Evolutionary conservation across 2,888 invertebrate genomes (phyloP), one percentile per base, ranked within the genome.

Genomic region (Microctonus brassicae): DNA sequence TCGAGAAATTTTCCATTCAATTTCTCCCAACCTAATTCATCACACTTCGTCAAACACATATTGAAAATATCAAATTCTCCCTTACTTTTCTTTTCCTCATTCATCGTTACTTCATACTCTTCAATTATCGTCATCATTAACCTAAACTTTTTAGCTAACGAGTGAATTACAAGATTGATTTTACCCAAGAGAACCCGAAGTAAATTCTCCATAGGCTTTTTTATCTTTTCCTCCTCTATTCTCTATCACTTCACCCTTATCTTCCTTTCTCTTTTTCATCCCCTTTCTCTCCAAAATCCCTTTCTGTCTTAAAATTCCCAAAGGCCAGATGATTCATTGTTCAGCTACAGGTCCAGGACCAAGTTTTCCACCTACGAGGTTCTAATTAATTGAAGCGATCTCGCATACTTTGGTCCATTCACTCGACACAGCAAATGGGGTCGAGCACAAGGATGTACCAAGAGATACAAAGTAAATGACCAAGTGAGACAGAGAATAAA

Each of bases 331-430:
- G 63, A 70, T 70, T 76, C 73, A 77, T 77, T 76, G 76, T 71
- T 72, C 69, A 60, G 36, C 22, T 22, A 65, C 62, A 42, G 53
- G 60, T 66, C 71, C 62, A 67, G 63, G 72, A 17, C 63, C 13
- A 75, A 78, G 71, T 24, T 78, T 74, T 73, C 70, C 13, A n/a
- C 42, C 58, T 69, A 73, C 66, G 58, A 67, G 76, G 74, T 69
- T 75, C 78, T 75, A 78, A 80, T 81, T 77, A 80, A 81, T 77
- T 75, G 76, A 67, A 75, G 74, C 74, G 76, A 79, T 76, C 75
- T 64, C 62, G 62, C 33, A 33, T 55, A 66, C 53, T 66, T 61
- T 42, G 58, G 1, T 26, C 22, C 42, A 34, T 13, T 22, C n/a
- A 29, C 26, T 24, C 22, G 52, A 55, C 52, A 22, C 36, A 61